Percentiles rank a stretch among this genome's conserved stretches.
These are phyloP conservation scores for Urophycis tenuis DNA, from an alignment of 2,797 vertebrate genomes.

Conservation along the genomic window DNA sequence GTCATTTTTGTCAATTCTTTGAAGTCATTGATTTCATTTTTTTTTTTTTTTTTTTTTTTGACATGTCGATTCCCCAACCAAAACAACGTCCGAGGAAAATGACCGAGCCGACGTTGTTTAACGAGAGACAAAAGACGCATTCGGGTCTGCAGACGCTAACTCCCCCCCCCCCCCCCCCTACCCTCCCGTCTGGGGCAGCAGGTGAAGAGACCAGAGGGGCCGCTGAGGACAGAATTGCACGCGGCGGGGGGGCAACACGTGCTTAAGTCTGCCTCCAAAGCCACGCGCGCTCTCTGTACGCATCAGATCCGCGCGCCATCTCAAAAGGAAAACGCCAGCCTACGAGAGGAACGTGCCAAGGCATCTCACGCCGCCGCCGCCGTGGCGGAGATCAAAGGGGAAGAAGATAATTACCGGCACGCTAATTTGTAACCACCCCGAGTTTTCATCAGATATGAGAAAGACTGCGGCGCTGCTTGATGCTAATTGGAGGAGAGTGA, in stretches of 20 bases:
- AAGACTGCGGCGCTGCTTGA: slow-evolving; percentile 65
- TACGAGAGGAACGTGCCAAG: slow-evolving; percentile 74
- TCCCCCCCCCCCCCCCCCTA: too few relatives aligned
- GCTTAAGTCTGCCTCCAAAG: slow-evolving; percentile 61
- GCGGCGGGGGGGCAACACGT: slow-evolving; percentile 50
- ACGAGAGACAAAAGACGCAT: neutral
- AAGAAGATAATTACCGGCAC: slow-evolving; percentile 77
- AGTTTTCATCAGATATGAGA: slow-evolving; percentile 73
- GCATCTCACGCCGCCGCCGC: slow-evolving; percentile 71
- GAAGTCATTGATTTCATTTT: neutral
- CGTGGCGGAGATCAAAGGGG: slow-evolving; percentile 74
- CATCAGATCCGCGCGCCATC: slow-evolving; percentile 68
- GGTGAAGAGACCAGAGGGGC: neutral
- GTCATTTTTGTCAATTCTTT: too few relatives aligned
- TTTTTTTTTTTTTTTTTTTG: neutral
- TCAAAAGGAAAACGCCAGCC: slow-evolving; percentile 65
- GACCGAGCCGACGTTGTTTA: neutral
- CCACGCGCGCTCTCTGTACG: slow-evolving; percentile 61
- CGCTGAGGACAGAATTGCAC: slow-evolving; percentile 18
- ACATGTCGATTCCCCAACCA: neutral
- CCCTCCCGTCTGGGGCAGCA: neutral
- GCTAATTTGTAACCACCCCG: slow-evolving; percentile 77
- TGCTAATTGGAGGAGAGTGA: slow-evolving; percentile 73
- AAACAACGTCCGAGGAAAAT: neutral
- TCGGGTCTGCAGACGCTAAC: too few relatives aligned